Evolutionary conservation across 1,140 invertebrate genomes (phyloP), one percentile per base, ranked within the genome.

Genomic region (Drosophila willistoni): DNA sequence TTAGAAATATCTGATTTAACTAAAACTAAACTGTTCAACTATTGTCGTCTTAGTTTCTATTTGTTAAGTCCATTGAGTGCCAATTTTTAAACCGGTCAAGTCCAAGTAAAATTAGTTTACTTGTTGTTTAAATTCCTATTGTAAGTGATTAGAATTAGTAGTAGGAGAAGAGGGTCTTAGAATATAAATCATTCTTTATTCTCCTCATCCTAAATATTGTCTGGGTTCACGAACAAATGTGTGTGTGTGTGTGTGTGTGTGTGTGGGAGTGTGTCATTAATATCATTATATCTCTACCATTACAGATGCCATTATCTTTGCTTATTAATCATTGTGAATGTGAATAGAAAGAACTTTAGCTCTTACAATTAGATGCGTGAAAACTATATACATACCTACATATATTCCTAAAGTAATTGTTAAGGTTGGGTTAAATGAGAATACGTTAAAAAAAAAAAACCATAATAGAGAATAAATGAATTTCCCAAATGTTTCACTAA

Each of bases 261-360:
- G 56, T 56, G 51, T 69, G 61, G 62, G 36, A 25, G 51, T 41
- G 55, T 44, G 25, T 33, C 57, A 75, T 59, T 74, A 82, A 82
- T 87, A 61, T 76, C 65, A 82, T 68, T 81, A 76, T 86, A 87
- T 42, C 67, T 75, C 80, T 90, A 85, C 84, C 84, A 74, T 86
- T 86, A 76, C 83, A 89, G 83, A 83, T 89, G 61, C 69, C 69
- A 77, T 78, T 71, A 54, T 77, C 76, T 72, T 51, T 51, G 44
- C 44, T 51, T 12, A 51, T 51, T 51, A 51, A 51, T 51, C 44
- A 51, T 51, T 51, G 44, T 51, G 44, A 51, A 51, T 51, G 17
- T 12, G 44, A 51, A 51, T 51, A 51, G 44, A 44, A 44, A 44
- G 42, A 51, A 51, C 17, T 22, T 4, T 22, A 22, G 44, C 17